Base-by-base conservation (phyloP, 2,797 vertebrate genomes). In the Xerus rutilus region DNA sequence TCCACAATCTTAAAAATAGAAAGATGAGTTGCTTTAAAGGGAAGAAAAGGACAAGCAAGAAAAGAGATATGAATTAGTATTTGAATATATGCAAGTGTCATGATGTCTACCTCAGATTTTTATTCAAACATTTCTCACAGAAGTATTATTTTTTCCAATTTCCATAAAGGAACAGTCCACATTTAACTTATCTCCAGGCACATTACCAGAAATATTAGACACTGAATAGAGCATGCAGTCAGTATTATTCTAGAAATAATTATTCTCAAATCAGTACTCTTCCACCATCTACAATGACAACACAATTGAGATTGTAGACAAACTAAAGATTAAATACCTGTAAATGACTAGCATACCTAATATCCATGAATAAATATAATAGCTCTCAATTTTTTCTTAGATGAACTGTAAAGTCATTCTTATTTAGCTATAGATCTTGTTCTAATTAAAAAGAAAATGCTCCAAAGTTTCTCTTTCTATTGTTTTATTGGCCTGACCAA, bases 1-100 rank as follows among this genome's bases (percentile, higher is more conserved):
- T 74, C 13, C 39, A 35, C 5, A 73, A 95, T 23, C 32, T 91
- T 59, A 73, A 94, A 96, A 89, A 92, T 74, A 59, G 25, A 86
- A 78, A 35, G 5, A 54, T 23, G 2, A 45, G 1, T 78, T 79
- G 8, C 8, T 78, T 78, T 92, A 45, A 81, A 57, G 1, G 20
- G 52, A 81, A 82, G 54, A 72, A 87, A 95, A 79, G 25, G 4
- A 43, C 25, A 86, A 92, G 20, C 7, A n/a, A 28, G 52, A 47
- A 77, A 81, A 39, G 28, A 17, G 35, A 28, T 0, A 7, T 0
- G 1, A 78, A 3, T 7, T 9, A 17, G 7, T 3, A 65, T 64
- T 64, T 85, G 18, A 86, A 77, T 82, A 47, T 25, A 76, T 23
- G n/a, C 43, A 39, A n/a, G 14, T 43, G 5, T n/a, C 13, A 25